phyloP scores from a whole-genome alignment of 2,888 invertebrate species.

The Gastrophysa polygoni region DNA sequence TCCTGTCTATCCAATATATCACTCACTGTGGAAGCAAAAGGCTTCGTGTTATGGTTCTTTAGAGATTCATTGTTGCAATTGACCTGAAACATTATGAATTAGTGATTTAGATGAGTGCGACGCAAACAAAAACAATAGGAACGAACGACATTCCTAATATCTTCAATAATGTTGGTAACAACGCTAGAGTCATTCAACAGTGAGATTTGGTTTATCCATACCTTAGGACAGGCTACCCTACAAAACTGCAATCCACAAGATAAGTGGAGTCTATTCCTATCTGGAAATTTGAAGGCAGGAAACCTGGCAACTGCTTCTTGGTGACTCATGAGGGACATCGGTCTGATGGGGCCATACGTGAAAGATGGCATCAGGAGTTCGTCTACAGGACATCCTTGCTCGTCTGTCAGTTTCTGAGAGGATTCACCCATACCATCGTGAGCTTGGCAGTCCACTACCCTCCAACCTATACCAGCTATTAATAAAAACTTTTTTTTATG shows the following conservation, averaged over 20 bases:
- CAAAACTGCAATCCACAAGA: slow-evolving; percentile 81
- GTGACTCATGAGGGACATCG: slow-evolving; percentile 54
- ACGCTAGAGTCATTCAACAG: too few relatives aligned
- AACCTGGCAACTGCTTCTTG: slow-evolving; percentile 66
- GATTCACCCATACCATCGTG: slow-evolving; percentile 80
- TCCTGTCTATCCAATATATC: slow-evolving; percentile 70
- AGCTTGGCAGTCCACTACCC: slow-evolving; percentile 77
- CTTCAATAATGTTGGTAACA: too few relatives aligned
- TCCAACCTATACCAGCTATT: slow-evolving; percentile 72
- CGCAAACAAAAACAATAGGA: too few relatives aligned
- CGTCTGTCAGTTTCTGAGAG: slow-evolving; percentile 75
- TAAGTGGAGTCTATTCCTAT: slow-evolving; percentile 76
- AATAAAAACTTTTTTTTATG: slow-evolving; percentile 18
- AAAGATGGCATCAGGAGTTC: slow-evolving; percentile 67
- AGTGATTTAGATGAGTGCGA: too few relatives aligned
- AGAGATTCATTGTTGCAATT: slow-evolving; percentile 50
- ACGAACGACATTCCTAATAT: too few relatives aligned
- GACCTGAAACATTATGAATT: slow-evolving; percentile 6
- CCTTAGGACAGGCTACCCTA: slow-evolving; percentile 70
- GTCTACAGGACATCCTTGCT: slow-evolving; percentile 76
- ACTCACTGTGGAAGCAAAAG: slow-evolving; percentile 62
- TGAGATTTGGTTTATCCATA: too few relatives aligned
- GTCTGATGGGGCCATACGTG: slow-evolving; percentile 51
- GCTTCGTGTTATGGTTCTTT: slow-evolving; percentile 52
- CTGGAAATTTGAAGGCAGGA: slow-evolving; percentile 84